Conservation (phyloP, 2,113 vertebrate species). For the Vombatus ursinus region DNA sequence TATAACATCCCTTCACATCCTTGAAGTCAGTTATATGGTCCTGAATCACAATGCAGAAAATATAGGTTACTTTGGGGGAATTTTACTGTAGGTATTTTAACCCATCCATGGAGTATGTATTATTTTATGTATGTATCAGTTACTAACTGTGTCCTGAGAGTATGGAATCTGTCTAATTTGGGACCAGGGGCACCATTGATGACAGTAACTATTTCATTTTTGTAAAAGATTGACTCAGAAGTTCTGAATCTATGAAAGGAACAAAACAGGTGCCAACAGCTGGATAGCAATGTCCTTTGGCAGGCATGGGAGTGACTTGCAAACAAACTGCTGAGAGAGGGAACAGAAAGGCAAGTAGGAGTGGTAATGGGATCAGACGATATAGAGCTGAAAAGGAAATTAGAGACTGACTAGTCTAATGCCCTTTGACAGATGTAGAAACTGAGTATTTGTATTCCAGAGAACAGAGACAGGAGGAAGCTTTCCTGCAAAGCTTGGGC, state of each 20-base stretch:
- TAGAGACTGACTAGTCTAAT: not conserved
- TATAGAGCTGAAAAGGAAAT: not conserved
- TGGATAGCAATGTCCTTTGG: constrained; percentile 4
- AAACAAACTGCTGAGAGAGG: constrained; percentile 14
- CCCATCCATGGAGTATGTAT: not conserved
- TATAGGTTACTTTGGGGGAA: not conserved
- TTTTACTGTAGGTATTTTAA: not conserved
- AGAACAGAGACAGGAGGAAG: not conserved
- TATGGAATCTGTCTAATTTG: not conserved
- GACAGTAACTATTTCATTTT: not conserved
- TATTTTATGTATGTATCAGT: not conserved
- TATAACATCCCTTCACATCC: not conserved
- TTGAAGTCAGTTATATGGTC: not conserved
- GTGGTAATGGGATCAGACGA: not conserved
- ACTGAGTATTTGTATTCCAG: not conserved
- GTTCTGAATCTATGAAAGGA: not conserved
- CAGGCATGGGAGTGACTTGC: not conserved
- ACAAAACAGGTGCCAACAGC: not conserved
- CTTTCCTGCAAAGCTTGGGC: not conserved
- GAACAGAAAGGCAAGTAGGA: not conserved
- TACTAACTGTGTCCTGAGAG: not conserved
- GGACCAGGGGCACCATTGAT: not conserved
- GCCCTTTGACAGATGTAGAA: not conserved
- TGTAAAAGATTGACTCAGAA: not conserved
- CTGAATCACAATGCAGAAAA: not conserved